phyloP scores from a whole-genome alignment of 2,113 vertebrate genomes.

The Dicaeum eximium region DNA sequence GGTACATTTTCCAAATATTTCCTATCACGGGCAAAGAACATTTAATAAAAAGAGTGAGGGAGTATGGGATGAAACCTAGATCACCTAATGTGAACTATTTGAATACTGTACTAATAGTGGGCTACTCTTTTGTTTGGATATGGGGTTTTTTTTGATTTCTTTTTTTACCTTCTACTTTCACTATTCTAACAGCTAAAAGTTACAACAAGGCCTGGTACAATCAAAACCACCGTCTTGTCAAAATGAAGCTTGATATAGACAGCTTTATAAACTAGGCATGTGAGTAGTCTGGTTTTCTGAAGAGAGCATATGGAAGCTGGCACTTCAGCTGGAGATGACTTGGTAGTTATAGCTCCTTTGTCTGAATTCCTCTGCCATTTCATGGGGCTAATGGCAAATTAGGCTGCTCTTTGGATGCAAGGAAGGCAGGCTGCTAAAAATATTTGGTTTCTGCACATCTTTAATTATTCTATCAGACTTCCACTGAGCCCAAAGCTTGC shows the following conservation, averaged over 20 bases:
- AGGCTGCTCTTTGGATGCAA: background rate
- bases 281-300: background rate
- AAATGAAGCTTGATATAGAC: background rate
- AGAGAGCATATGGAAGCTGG: background rate
- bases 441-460: background rate
- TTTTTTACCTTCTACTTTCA: background rate
- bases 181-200: background rate
- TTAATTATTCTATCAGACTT: background rate
- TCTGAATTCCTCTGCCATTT: background rate
- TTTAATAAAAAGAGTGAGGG: background rate
- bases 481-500: background rate
- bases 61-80: background rate
- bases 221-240: background rate
- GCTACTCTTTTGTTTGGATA: background rate
- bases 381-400: background rate
- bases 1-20: background rate
- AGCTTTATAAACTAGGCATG: background rate
- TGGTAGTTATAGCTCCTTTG: slow-evolving; percentile 9
- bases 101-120: background rate
- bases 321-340: slow-evolving; percentile 2
- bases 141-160: background rate
- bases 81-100: background rate
- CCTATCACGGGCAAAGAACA: background rate
- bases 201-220: background rate
- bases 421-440: background rate